Conservation (phyloP, 1,140 invertebrate species). For the Yoshiicerus persimilis region DNA sequence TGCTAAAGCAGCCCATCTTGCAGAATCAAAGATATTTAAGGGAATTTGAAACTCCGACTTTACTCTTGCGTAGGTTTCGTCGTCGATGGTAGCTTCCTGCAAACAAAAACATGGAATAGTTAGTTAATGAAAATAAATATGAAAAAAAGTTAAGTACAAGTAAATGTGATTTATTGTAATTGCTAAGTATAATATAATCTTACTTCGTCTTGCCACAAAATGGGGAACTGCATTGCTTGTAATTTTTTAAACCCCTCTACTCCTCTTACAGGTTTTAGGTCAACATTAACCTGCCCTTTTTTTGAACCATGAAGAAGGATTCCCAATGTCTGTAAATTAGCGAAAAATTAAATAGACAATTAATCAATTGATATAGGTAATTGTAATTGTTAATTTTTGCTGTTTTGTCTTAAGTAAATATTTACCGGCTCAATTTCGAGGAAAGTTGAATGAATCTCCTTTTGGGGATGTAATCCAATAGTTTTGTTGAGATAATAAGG, state of each 20-base stretch:
- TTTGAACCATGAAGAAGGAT: constrained; percentile 23
- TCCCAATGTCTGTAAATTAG: constrained; percentile 25
- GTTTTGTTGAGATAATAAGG: constrained; percentile 20
- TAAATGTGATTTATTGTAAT: not conserved
- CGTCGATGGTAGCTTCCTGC: not conserved
- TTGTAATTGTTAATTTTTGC: not conserved
- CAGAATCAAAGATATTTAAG: not conserved
- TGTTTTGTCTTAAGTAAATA: not conserved
- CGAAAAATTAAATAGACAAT: not conserved
- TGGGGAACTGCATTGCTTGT: constrained; percentile 28
- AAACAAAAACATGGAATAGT: not conserved
- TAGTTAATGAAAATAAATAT: not conserved
- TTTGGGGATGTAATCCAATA: constrained; percentile 19
- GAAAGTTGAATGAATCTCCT: constrained; percentile 18
- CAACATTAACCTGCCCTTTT: constrained; percentile 38
- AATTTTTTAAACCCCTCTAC: constrained; percentile 24
- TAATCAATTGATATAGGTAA: not conserved
- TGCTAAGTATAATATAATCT: not conserved
- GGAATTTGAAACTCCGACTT: not conserved
- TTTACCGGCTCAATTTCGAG: constrained; percentile 36
- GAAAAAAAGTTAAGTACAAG: not conserved
- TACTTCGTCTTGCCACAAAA: constrained; percentile 36
- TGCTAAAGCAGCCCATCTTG: not conserved
- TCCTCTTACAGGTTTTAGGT: constrained; percentile 26
- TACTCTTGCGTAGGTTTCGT: not conserved